Conservation (phyloP, 2,888 invertebrate genomes). For the Apomyelois bistriatella region DNA sequence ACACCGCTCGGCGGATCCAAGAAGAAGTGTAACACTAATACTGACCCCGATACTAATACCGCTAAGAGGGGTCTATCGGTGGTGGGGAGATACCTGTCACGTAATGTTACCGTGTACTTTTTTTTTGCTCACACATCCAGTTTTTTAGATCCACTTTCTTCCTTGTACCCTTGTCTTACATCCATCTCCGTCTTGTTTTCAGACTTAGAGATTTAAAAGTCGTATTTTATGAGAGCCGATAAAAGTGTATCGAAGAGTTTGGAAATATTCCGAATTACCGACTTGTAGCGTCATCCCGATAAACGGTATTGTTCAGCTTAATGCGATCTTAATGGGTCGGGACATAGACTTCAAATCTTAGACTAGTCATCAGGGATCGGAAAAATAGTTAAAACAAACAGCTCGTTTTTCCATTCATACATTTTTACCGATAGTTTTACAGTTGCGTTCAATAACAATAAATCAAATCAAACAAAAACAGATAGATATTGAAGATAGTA, state of each 20-base stretch:
- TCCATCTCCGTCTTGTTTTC: slow-evolving; percentile 1
- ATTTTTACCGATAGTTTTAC: no score
- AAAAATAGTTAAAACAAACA: no score
- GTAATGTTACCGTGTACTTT: no score
- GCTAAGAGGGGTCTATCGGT: no score
- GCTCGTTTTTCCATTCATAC: no score
- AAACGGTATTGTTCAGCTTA: background rate
- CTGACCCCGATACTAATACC: no score
- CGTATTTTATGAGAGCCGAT: slow-evolving; percentile 3
- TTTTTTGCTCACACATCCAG: background rate
- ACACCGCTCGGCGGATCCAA: no score
- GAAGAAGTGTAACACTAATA: no score
- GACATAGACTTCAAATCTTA: background rate
- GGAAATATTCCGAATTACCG: background rate
- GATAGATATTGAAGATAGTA: no score
- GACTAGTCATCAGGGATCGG: background rate
- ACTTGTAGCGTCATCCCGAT: background rate
- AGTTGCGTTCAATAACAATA: no score
- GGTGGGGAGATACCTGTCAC: no score
- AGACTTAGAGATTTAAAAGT: background rate
- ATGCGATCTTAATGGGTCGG: slow-evolving; percentile 1
- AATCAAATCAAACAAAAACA: no score
- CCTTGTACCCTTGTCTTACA: background rate
- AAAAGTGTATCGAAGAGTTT: slow-evolving; percentile 3
- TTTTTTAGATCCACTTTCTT: background rate